phyloP scores from a whole-genome alignment of 35 echinoderm and acorn worm species.

The Lytechinus pictus region DNA sequence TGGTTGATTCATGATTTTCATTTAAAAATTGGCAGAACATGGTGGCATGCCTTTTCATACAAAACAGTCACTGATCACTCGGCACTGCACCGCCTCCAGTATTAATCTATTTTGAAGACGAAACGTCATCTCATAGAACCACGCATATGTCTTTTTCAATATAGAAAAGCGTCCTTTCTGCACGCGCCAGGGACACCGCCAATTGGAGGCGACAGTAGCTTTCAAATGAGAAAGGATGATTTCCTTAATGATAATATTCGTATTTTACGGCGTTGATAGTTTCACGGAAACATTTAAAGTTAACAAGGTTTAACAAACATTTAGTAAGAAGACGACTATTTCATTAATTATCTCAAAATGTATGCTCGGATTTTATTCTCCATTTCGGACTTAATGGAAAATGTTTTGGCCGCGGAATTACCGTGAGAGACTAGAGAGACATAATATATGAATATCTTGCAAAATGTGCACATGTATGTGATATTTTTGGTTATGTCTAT shows the following conservation, averaged over 20 bases:
- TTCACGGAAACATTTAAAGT: too few species aligned
- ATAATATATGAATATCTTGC: background rate
- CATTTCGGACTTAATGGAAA: background rate
- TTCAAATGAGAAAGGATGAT: background rate
- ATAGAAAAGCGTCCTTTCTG: background rate
- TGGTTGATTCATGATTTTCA: background rate
- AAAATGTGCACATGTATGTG: too few species aligned
- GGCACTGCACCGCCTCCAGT: background rate
- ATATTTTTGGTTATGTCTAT: background rate
- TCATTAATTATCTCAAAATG: background rate
- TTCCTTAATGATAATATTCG: background rate
- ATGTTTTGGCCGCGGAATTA: background rate
- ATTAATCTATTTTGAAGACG: background rate
- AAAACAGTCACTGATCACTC: background rate
- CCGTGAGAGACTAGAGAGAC: background rate
- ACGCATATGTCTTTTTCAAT: background rate
- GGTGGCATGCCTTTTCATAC: background rate
- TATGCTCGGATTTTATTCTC: background rate
- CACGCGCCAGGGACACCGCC: background rate
- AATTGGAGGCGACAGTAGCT: background rate
- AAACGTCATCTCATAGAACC: constrained; percentile 11
- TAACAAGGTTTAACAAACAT: background rate
- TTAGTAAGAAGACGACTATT: background rate
- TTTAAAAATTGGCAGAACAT: background rate
- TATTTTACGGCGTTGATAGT: background rate